Percentiles rank a stretch among this genome's conserved stretches.
Evolutionary conservation across 2,888 invertebrate genomes (phyloP).

Genomic region (Pyrochroa serraticornis): DNA sequence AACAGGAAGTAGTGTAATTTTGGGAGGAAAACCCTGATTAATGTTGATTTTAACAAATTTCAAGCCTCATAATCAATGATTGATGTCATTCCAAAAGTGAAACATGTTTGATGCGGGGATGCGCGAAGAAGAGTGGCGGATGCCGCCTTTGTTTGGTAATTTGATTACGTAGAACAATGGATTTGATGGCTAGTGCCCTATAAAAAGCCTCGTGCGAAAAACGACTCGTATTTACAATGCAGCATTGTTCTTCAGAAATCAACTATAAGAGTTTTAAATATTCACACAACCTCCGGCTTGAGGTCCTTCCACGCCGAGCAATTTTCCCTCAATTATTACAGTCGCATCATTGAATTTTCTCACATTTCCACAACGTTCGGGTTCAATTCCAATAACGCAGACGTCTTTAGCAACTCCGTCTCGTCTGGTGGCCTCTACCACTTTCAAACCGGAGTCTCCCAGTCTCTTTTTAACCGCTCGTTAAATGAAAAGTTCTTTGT

Average conservation of each 20-base stretch:
- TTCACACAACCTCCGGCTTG: conserved; percentile 10
- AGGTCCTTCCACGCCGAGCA: too few relatives aligned
- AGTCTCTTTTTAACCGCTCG: neutral
- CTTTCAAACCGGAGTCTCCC: conserved; percentile 5
- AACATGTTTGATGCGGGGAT: too few relatives aligned
- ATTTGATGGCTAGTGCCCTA: conserved; percentile 14
- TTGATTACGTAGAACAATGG: conserved; percentile 22
- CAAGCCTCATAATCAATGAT: too few relatives aligned
- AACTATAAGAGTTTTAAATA: too few relatives aligned
- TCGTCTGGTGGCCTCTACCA: conserved; percentile 24
- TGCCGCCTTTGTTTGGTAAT: conserved; percentile 20
- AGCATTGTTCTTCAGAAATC: neutral
- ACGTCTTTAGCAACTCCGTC: conserved; percentile 17
- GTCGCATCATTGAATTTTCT: too few relatives aligned
- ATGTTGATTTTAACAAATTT: too few relatives aligned
- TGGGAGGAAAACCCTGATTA: too few relatives aligned
- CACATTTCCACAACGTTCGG: too few relatives aligned
- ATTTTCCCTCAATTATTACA: too few relatives aligned
- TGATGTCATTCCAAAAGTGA: too few relatives aligned
- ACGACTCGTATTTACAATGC: neutral
- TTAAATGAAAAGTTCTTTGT: too few relatives aligned
- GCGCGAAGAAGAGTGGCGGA: conserved; percentile 2
- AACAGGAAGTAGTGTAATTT: too few relatives aligned
- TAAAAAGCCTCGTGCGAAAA: conserved; percentile 19
- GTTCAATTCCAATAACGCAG: conserved; percentile 16